Base-by-base conservation (phyloP, 2,797 vertebrate genomes). In the Falco berigora region DNA sequence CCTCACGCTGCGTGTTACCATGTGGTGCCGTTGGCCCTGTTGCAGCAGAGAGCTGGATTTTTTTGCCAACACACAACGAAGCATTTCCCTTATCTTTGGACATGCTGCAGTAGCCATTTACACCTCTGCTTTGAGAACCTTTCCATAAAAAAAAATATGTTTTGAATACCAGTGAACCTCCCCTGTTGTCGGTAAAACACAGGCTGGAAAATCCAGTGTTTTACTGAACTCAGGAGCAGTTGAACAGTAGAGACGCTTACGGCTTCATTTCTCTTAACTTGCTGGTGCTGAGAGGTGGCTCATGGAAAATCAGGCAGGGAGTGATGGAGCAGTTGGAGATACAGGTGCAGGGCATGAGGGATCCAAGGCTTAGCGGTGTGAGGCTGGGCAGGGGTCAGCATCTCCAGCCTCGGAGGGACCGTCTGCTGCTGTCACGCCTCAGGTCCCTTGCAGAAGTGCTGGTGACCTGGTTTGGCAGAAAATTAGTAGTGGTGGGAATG, bases 261-360 rank as follows among this genome's bases (percentile, higher is more conserved):
- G 25, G 32, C 25, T 42, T 86, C 14, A 1, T 42, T 86, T 71
- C 2, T 27, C 8, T 19, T 19, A 1, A 4, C 78, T 76, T 30
- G 46, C 36, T 55, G 84, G n/a, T 38, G 71, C 18, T 22, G 79
- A 14, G 49, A n/a, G 27, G 17, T n/a, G 32, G 36, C 20, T 30
- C 12, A 4, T 17, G 36, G 53, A 3, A 12, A 12, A 6, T 11
- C 4, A 2, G 17, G 1, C 21, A 2, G 8, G 2, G 52, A 34
- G 47, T 8, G 24, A 4, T 30, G 66, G 38, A 62, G 66, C 24
- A 23, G 28, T 4, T 1, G 27, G 71, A 34, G 59, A 21, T 55
- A 0, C 6, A 3, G 3, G 40, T 16, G 6, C 0, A 8, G n/a
- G 49, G 50, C 49, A 5, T 0, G 4, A 27, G 67, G 24, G 16